A percentile compares a stretch with the other conserved stretches of the same genome.
phyloP scores from a whole-genome alignment of 2,113 vertebrate species.

The Calypte anna region DNA sequence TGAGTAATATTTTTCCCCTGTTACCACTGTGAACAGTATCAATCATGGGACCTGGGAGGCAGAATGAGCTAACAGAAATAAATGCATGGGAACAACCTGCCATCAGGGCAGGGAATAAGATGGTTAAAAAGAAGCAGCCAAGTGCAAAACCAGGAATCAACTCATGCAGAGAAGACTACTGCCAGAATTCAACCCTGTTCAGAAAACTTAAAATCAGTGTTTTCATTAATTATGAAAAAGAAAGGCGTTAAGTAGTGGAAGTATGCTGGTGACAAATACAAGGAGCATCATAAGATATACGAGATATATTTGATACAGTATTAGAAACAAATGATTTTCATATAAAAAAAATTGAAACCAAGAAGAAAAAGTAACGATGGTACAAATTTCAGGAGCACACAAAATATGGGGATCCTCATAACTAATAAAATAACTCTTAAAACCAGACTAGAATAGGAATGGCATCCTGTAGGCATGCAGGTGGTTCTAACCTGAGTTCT shows the following conservation, averaged over 20 bases:
- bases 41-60: background rate
- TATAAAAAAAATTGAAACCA: background rate
- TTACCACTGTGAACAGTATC: background rate
- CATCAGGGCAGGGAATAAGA: background rate
- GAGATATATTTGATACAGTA: background rate
- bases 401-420: background rate
- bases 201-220: background rate
- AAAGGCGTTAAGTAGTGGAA: background rate
- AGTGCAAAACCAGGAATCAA: background rate
- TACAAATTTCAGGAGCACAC: background rate
- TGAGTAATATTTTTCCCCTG: background rate
- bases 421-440: background rate
- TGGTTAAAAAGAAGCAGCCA: background rate
- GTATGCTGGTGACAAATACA: background rate
- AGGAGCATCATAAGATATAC: background rate
- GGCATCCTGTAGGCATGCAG: background rate
- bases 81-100: rapidly evolving
- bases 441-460: background rate
- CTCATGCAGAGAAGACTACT: background rate
- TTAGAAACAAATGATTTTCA: background rate
- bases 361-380: background rate
- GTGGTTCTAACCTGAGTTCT: background rate
- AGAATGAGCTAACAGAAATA: background rate
- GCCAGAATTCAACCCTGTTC: background rate
- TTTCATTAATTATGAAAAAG: background rate